These are phyloP conservation scores for Tachina grossa DNA, from an alignment of 2,888 invertebrate genomes.

Conservation along the genomic window DNA sequence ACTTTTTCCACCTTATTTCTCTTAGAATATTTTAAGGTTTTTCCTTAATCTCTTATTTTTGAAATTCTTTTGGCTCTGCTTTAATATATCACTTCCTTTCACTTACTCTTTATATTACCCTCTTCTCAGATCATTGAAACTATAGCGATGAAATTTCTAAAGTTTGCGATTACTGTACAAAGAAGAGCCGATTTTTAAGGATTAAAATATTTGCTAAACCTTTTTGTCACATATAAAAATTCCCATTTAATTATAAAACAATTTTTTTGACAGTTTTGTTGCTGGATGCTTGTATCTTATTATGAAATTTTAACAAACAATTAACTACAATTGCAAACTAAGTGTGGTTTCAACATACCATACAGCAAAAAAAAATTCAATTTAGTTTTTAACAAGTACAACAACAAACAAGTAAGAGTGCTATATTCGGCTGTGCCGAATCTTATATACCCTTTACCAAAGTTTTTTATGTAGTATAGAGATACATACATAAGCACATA, in stretches of 20 bases:
- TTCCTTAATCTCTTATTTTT: too few relatives aligned
- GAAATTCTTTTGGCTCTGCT: too few relatives aligned
- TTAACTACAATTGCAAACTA: conserved; percentile 63
- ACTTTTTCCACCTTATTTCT: too few relatives aligned
- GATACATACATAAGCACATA: too few relatives aligned
- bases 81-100: too few relatives aligned
- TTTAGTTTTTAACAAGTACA: conserved; percentile 33
- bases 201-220: conserved; percentile 7
- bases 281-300: conserved; percentile 18
- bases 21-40: too few relatives aligned
- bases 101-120: too few relatives aligned
- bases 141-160: background rate
- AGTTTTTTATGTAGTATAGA: too few relatives aligned
- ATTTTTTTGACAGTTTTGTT: background rate
- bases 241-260: conserved; percentile 55
- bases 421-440: too few relatives aligned
- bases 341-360: conserved; percentile 69
- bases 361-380: conserved; percentile 52
- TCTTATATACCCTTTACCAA: too few relatives aligned
- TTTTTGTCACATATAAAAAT: conserved; percentile 49
- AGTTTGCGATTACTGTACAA: background rate
- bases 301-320: conserved; percentile 56
- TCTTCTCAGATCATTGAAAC: too few relatives aligned
- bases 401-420: background rate
- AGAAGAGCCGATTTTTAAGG: conserved; percentile 10